Evolutionary conservation across 2,113 vertebrate genomes (phyloP), one percentile per base, ranked within the genome.

Genomic region (Alligator sinensis): DNA sequence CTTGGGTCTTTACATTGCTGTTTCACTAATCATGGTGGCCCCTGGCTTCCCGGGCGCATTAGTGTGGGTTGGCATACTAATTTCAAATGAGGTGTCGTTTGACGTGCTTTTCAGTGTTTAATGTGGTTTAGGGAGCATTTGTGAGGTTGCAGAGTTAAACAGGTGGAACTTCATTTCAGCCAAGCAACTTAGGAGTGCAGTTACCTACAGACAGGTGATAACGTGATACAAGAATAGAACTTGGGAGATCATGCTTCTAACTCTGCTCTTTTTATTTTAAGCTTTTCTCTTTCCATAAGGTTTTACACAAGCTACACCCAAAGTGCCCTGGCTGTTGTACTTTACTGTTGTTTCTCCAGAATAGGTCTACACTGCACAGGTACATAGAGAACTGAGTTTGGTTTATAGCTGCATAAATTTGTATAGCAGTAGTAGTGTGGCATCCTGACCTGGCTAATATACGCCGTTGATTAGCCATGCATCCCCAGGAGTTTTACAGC

Each of bases 31-130:
- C 60, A 0, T 5, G 9, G 47, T 47, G 47, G 47, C 47, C 47
- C 47, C 47, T 47, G 47, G 47, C 8, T 47, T 47, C 7, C 47
- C 8, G 47, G 47, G 47, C 47, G 47, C 47, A 88, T 96, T 94
- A 88, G 72, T 47, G 62, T 18, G 55, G 38, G 62, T 87, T 61
- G 83, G 82, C 87, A 89, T 63, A 77, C 55, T 24, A 5, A 17
- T 84, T 90, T 77, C 84, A 94, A 6, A 83, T 92, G 82, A 59
- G 89, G 82, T 94, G 64, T 87, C 6, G 63, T 93, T 94, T 92
- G 19, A 13, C 80, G 60, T 90, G 77, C 87, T 24, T 1, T 89
- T 81, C 2, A 0, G 2, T 24, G 17, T n/a, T 79, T 47, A 17
- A 13, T 9, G 19, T 47, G 17, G 17, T 55, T 81, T 2, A 3